A percentile compares a stretch with the other conserved stretches of the same genome.
Evolutionary conservation across 2,113 vertebrate genomes (phyloP).

Genomic region (Theropithecus gelada): DNA sequence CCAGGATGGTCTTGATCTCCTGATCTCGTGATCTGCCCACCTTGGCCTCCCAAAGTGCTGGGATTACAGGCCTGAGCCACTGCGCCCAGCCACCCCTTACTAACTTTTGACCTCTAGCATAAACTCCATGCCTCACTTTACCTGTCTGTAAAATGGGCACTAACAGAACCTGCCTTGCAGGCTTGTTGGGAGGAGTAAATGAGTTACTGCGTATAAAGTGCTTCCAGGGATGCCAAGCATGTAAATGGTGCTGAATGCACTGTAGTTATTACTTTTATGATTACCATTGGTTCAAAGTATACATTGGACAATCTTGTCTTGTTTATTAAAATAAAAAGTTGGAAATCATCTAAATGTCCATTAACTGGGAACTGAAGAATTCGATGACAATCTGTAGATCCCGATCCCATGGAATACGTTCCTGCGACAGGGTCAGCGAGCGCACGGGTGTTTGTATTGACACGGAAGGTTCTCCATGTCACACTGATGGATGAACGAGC

Average conservation of each 20-base stretch:
- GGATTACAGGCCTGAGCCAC: too few species aligned
- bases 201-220: neutral
- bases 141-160: too few species aligned
- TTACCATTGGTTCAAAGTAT: neutral
- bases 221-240: neutral
- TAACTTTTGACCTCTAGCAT: neutral
- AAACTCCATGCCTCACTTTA: neutral
- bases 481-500: fast-evolving
- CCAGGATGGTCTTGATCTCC: too few species aligned
- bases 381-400: neutral
- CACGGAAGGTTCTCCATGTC: neutral
- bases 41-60: too few species aligned
- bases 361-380: neutral
- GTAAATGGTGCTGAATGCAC: fast-evolving
- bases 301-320: neutral
- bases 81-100: fast-evolving
- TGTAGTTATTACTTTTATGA: neutral
- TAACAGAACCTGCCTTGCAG: neutral
- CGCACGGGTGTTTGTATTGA: neutral
- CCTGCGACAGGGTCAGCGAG: neutral
- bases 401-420: neutral
- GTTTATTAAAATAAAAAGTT: neutral
- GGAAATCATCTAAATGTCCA: neutral
- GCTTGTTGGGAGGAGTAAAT: too few species aligned
- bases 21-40: too few species aligned